A percentile compares a stretch with the other conserved stretches of the same genome.
phyloP scores from a whole-genome alignment of 2,797 vertebrate species.

The Rhinoraja longicauda region DNA sequence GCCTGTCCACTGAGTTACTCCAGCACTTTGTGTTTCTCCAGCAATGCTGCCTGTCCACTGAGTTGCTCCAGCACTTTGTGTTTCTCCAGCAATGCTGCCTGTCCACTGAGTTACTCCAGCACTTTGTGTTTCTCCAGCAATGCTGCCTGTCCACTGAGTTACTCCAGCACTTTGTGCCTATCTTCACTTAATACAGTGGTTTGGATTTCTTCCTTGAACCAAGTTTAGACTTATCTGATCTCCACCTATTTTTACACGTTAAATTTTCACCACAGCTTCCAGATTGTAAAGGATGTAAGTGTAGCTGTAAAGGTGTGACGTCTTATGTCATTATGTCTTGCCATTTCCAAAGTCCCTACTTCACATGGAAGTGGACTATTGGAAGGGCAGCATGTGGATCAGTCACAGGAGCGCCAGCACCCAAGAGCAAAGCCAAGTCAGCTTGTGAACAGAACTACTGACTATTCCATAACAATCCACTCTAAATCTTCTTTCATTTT shows the following conservation, averaged over 20 bases:
- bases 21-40: too few species aligned
- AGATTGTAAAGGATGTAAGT: not conserved
- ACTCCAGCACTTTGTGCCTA: too few species aligned
- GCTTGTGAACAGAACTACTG: not conserved
- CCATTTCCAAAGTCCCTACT: not conserved
- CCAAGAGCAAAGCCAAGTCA: not conserved
- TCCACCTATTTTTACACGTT: not conserved
- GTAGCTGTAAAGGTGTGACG: not conserved
- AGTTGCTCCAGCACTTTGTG: too few species aligned
- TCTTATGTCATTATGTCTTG: too few species aligned
- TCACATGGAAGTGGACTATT: not conserved
- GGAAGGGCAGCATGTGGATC: not conserved
- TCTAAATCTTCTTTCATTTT: not conserved
- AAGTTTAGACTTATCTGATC: too few species aligned
- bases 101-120: too few species aligned
- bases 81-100: too few species aligned
- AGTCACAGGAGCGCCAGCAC: not conserved
- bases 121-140: too few species aligned
- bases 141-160: too few species aligned
- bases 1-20: too few species aligned
- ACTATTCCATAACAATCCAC: not conserved
- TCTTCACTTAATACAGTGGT: not conserved
- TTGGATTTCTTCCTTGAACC: not conserved
- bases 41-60: too few species aligned
- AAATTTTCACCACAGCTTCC: not conserved